Percentiles rank a stretch among this genome's conserved stretches.
These are phyloP conservation scores for Cantharis lateralis DNA, from an alignment of 2,888 invertebrate genomes.

Conservation along the genomic window DNA sequence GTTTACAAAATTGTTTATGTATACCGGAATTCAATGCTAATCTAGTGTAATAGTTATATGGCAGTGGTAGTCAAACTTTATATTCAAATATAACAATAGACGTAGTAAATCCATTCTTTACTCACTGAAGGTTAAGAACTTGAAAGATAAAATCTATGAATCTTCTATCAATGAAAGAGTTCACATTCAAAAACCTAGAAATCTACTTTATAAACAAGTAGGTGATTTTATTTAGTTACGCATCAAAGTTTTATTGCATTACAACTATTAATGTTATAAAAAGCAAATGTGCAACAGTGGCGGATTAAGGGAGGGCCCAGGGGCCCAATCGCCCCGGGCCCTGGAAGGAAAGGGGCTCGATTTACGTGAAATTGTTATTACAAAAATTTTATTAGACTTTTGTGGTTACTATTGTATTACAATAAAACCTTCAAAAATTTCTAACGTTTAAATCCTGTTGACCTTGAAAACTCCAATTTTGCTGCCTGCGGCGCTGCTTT, in stretches of 20 bases:
- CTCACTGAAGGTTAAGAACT: background rate
- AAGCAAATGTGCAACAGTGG: background rate
- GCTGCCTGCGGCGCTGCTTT: too few relatives aligned
- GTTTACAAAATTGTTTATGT: background rate
- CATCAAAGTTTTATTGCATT: background rate
- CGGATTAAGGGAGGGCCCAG: too few relatives aligned
- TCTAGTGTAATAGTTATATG: background rate
- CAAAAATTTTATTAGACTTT: too few relatives aligned
- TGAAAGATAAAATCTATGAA: background rate
- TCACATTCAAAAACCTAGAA: background rate
- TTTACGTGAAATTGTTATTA: too few relatives aligned
- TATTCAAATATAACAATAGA: background rate
- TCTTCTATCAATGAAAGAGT: background rate
- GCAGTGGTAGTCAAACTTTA: background rate
- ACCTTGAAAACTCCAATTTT: too few relatives aligned
- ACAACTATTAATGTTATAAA: background rate
- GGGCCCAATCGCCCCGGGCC: too few relatives aligned
- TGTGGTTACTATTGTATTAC: too few relatives aligned
- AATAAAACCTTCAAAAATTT: too few relatives aligned
- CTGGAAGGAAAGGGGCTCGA: too few relatives aligned
- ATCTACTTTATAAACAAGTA: background rate
- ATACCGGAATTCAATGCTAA: background rate
- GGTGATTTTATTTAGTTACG: background rate
- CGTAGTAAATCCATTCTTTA: background rate
- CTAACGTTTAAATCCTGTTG: too few relatives aligned